Conservation (phyloP, 2,888 invertebrate genomes). For the Antitype chi region DNA sequence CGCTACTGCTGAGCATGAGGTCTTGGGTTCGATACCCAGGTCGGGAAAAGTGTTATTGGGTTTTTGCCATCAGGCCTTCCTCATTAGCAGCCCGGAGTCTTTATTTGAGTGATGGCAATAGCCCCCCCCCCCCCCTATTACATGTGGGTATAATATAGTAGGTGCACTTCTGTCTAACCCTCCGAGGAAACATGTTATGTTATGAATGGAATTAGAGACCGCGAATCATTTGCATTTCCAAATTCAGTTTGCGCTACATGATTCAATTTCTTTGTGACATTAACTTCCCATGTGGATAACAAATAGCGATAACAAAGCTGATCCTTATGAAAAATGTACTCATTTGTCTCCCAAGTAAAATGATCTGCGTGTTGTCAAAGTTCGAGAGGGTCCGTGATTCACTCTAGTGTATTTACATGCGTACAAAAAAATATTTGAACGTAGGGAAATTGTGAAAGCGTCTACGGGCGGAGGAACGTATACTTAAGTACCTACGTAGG, state of each 20-base stretch:
- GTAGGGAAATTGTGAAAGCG: slow-evolving; percentile 70
- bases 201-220: slow-evolving; percentile 12
- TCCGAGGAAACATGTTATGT: neutral
- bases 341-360: slow-evolving; percentile 81
- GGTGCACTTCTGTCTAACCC: neutral
- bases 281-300: slow-evolving; percentile 57
- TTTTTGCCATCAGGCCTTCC: too few species aligned
- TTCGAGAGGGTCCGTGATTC: slow-evolving; percentile 78
- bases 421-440: slow-evolving; percentile 74
- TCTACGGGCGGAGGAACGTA: slow-evolving; percentile 64
- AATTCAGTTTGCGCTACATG: slow-evolving; percentile 68
- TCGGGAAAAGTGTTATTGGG: too few species aligned
- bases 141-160: too few species aligned
- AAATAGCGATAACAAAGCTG: slow-evolving; percentile 74
- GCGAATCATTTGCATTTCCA: slow-evolving; percentile 39
- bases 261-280: slow-evolving; percentile 74
- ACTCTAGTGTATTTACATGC: slow-evolving; percentile 79
- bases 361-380: slow-evolving; percentile 80
- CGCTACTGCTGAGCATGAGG: too few species aligned
- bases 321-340: slow-evolving; percentile 75
- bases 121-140: too few species aligned
- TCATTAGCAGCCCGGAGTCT: too few species aligned
- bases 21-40: too few species aligned
- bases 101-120: too few species aligned
- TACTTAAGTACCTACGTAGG: slow-evolving; percentile 44